Base-by-base conservation (phyloP, 2,888 invertebrate genomes). In the Pristionchus japonicus region DNA sequence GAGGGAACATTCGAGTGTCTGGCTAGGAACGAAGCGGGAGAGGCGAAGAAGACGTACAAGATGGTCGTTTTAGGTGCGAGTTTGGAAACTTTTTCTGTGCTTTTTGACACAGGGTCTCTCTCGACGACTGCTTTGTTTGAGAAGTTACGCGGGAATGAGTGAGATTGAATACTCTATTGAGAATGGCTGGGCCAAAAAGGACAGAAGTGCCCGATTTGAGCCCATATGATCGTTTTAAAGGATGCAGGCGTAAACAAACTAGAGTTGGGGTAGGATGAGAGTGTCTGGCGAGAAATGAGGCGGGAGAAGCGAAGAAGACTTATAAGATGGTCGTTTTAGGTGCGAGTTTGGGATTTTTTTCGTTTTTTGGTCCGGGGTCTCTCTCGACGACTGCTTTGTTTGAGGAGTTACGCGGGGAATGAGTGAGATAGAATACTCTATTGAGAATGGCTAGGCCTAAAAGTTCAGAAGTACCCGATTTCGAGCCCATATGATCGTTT, bases 1-100 rank as follows among this genome's bases (percentile, higher is more conserved):
- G 95, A 96, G 80, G 96, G 96, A 1, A 95, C 95, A 23, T 96
- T 96, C 92, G 95, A 95, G 1, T 96, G 96, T 92, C 91, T 95
- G 23, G 96, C 96, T 0, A 94, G 93, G 64, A 96, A 96, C 92
- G 93, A 95, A 57, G 96, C 95, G 92, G 96, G 96, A 49, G 90
- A 91, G 61, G 89, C 91, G 15, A 89, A 90, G 27, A 91, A 92
- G 87, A 90, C 88, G 3, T 93, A 92, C 90, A 90, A 92, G 52
- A 86, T 93, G 27, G 85, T 88, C n/a, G 93, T 93, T 20, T 89
- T 91, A 89, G 96, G 96, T 96, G 93, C 93, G 95, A 91, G 57
- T n/a, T 57, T n/a, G n/a, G n/a, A n/a, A n/a, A n/a, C n/a, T 64
- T 23, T 89, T n/a, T 40, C 23, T 20, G 9, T 86, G 4, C 27